A percentile compares a stretch with the other conserved stretches of the same genome.
phyloP scores from a whole-genome alignment of 1,140 invertebrate genomes.

The Anastrepha ludens region DNA sequence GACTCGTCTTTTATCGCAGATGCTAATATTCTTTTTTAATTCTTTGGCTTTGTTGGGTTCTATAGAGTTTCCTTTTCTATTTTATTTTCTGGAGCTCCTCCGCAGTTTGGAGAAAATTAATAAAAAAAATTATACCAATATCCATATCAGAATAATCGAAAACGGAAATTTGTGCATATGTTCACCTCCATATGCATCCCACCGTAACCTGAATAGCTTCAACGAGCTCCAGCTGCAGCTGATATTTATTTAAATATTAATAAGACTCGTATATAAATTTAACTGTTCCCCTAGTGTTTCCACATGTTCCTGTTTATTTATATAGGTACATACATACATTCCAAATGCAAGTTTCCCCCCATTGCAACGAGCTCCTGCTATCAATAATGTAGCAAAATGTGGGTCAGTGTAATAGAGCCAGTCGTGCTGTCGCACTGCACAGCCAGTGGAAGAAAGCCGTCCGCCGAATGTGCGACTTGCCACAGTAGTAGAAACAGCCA shows the following conservation, averaged over 20 bases:
- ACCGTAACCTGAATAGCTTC: not conserved
- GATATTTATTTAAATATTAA: slow-evolving; percentile 15
- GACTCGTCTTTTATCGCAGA: too few species aligned
- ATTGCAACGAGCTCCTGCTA: slow-evolving; percentile 5
- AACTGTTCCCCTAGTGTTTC: not conserved
- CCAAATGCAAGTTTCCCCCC: slow-evolving; percentile 4
- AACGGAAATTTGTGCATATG: not conserved
- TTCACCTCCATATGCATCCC: not conserved
- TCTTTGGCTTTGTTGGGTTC: too few species aligned
- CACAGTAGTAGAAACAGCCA: not conserved
- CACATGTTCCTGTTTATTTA: not conserved
- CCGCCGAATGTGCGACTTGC: not conserved
- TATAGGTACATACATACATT: not conserved
- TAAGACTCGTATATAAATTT: not conserved
- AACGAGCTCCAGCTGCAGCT: not conserved
- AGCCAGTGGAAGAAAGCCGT: not conserved
- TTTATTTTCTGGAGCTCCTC: too few species aligned
- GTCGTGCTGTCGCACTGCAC: not conserved
- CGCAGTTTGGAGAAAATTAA: too few species aligned
- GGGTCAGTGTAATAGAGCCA: slow-evolving; percentile 41
- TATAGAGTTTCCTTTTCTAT: too few species aligned
- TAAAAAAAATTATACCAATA: too few species aligned
- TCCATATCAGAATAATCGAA: not conserved
- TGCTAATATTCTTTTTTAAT: too few species aligned
- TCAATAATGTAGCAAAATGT: slow-evolving; percentile 25